Evolutionary conservation across 1,140 invertebrate genomes (phyloP).

Genomic region (Bombus waltoni): DNA sequence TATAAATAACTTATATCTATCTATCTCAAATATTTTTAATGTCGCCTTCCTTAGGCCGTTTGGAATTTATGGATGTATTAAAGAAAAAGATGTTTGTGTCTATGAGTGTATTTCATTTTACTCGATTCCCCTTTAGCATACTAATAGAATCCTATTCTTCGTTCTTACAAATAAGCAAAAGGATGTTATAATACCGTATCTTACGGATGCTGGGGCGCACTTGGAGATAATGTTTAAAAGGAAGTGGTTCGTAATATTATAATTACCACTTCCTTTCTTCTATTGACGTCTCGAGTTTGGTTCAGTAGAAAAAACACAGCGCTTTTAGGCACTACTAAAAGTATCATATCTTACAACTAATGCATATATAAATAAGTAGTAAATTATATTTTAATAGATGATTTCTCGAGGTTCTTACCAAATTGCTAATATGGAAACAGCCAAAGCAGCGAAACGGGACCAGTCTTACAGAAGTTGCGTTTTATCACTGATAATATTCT

Average conservation of each 20-base stretch:
- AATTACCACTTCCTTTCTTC: constrained; percentile 42
- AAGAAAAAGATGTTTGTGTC: constrained; percentile 39
- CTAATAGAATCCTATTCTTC: not conserved
- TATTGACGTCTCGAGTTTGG: not conserved
- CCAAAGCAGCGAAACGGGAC: constrained; percentile 50
- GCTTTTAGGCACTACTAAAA: not conserved
- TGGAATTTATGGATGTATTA: constrained; percentile 48
- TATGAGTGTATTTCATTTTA: not conserved
- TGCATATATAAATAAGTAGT: not conserved
- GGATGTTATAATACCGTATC: not conserved
- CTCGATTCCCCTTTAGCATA: not conserved
- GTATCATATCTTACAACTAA: not conserved
- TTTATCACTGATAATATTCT: constrained; percentile 65
- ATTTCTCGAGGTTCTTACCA: constrained; percentile 58
- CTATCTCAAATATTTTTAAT: constrained; percentile 51
- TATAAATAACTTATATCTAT: constrained; percentile 79
- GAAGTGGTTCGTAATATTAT: constrained; percentile 64
- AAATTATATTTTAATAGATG: constrained; percentile 40
- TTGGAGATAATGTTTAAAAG: constrained; percentile 53
- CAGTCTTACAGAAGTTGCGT: constrained; percentile 70
- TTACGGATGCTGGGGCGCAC: not conserved
- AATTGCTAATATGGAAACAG: constrained; percentile 19
- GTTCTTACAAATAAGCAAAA: not conserved
- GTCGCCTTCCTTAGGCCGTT: constrained; percentile 32
- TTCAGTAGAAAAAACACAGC: constrained; percentile 2